These are phyloP conservation scores for Philonicus albiceps DNA, from an alignment of 2,888 invertebrate genomes.

Conservation along the genomic window DNA sequence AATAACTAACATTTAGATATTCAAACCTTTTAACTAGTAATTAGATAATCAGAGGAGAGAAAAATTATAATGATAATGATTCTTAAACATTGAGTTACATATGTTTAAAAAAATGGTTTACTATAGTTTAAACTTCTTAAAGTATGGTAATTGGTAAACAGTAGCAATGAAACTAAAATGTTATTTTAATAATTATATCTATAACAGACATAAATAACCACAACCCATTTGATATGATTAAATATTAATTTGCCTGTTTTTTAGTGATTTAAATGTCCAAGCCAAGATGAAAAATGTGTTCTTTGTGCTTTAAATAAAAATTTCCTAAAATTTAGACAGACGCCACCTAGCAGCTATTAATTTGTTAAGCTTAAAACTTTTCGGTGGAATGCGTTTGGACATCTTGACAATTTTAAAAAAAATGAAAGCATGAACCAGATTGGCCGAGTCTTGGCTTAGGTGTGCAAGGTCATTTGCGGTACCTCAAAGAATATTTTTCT, in stretches of 20 bases:
- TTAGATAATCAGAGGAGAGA: too few species aligned
- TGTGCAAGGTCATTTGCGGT: background rate
- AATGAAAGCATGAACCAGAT: background rate
- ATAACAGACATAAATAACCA: background rate
- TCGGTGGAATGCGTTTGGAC: background rate
- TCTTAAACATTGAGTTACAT: too few species aligned
- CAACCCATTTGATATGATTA: background rate
- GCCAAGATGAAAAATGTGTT: background rate
- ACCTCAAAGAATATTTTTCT: background rate
- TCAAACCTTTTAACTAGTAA: too few species aligned
- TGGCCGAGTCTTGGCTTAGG: background rate
- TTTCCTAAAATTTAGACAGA: background rate
- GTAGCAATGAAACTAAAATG: background rate
- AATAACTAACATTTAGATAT: too few species aligned
- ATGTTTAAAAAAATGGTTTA: too few species aligned
- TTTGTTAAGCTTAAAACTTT: background rate
- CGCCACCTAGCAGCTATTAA: background rate
- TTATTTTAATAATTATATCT: background rate
- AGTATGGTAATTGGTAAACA: background rate
- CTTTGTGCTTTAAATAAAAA: background rate
- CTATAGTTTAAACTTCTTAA: background rate
- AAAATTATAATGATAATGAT: too few species aligned
- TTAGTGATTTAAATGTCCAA: background rate
- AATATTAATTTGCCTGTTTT: background rate
- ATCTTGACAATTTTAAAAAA: background rate